Evolutionary conservation across 2,888 invertebrate genomes (phyloP).

Genomic region (Scaptodrosophila latifasciaeformis): DNA sequence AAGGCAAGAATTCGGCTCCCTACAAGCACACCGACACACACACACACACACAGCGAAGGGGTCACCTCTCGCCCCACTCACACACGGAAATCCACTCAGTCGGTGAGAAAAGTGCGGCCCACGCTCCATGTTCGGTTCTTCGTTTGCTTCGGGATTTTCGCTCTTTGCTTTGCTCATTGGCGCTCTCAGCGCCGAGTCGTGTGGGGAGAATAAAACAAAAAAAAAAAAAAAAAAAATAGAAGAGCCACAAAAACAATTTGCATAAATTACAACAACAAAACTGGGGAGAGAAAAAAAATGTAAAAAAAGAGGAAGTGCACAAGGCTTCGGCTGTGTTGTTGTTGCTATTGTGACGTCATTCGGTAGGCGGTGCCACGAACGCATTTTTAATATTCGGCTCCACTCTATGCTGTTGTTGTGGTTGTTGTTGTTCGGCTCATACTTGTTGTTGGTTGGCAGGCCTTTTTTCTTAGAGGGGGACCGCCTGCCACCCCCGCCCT

Average conservation of each 20-base stretch:
- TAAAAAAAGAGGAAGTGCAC: constrained; percentile 53
- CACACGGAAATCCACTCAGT: too few species aligned
- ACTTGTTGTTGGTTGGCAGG: constrained; percentile 24
- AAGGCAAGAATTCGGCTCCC: neutral
- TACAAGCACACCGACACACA: too few species aligned
- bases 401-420: neutral
- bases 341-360: constrained; percentile 52
- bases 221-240: too few species aligned
- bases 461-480: constrained; percentile 17
- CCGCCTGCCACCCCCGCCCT: too few species aligned
- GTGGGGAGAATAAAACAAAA: constrained; percentile 8
- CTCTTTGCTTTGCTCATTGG: constrained; percentile 4
- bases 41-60: too few species aligned
- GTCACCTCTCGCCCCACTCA: neutral
- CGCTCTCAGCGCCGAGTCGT: constrained; percentile 15
- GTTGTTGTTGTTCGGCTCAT: constrained; percentile 5
- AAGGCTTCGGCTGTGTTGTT: constrained; percentile 32
- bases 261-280: constrained; percentile 30
- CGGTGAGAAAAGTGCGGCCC: too few species aligned
- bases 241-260: neutral
- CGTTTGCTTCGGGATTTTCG: constrained; percentile 17
- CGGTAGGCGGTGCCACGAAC: constrained; percentile 65
- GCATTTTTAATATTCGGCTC: constrained; percentile 57
- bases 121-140: too few species aligned
- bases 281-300: constrained; percentile 38